Percentiles rank a stretch among this genome's conserved stretches.
These are phyloP conservation scores for Opisthograptis luteolata DNA, from an alignment of 2,888 invertebrate genomes.

Conservation along the genomic window DNA sequence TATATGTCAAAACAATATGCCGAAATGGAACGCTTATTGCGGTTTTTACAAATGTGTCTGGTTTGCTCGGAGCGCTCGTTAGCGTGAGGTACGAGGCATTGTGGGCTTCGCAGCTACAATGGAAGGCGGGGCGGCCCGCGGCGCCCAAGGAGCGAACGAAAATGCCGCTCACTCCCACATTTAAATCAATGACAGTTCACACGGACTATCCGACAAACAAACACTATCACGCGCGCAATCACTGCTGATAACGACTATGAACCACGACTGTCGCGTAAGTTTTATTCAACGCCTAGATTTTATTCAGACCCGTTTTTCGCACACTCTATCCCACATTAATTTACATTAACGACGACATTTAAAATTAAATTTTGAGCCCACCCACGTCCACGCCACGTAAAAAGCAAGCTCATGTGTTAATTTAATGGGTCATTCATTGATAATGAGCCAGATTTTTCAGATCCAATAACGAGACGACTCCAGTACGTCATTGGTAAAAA, in stretches of 20 bases:
- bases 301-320: constrained; percentile 6
- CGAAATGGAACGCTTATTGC: constrained; percentile 82
- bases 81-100: constrained; percentile 81
- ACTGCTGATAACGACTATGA: constrained; percentile 19
- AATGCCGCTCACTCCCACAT: constrained; percentile 57
- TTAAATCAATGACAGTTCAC: constrained; percentile 69
- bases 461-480: constrained; percentile 16
- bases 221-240: constrained; percentile 36
- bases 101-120: constrained; percentile 67
- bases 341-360: constrained; percentile 18
- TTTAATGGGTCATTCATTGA: constrained; percentile 34
- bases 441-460: constrained; percentile 31
- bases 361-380: constrained; percentile 19
- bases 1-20: constrained; percentile 85
- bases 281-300: constrained; percentile 2
- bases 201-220: constrained; percentile 47
- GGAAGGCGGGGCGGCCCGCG: constrained; percentile 73
- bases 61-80: constrained; percentile 80
- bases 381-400: constrained; percentile 16
- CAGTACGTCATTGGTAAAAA: constrained; percentile 20
- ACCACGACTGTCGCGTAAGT: not conserved
- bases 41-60: constrained; percentile 83
- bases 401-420: constrained; percentile 26
- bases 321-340: constrained; percentile 10
- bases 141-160: constrained; percentile 62